Conservation (phyloP, 1,140 invertebrate species). For the Neodiprion pinetum region DNA sequence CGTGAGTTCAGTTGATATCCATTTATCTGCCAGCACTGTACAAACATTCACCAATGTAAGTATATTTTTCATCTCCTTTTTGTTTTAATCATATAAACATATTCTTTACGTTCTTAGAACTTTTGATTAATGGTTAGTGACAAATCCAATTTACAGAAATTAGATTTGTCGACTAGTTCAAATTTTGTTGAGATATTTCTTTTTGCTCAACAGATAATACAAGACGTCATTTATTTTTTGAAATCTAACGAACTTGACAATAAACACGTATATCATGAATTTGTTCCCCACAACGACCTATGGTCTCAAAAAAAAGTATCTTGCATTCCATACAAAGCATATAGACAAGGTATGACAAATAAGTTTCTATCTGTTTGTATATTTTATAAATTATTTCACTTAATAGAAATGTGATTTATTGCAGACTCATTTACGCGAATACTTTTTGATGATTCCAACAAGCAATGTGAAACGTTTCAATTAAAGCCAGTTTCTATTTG, state of each 20-base stretch:
- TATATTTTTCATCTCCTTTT: constrained; percentile 24
- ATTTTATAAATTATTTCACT: constrained; percentile 10
- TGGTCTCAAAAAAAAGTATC: constrained; percentile 77
- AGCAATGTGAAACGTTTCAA: constrained; percentile 40
- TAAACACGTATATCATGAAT: constrained; percentile 34
- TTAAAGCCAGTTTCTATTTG: constrained; percentile 47
- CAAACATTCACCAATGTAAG: constrained; percentile 70
- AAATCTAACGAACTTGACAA: constrained; percentile 42
- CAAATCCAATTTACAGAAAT: too few relatives aligned
- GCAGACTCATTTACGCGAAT: not conserved
- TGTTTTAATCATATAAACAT: constrained; percentile 17
- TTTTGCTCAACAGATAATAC: constrained; percentile 42
- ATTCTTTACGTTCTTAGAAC: constrained; percentile 7
- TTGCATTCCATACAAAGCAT: constrained; percentile 46
- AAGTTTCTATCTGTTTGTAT: constrained; percentile 28
- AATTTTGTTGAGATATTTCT: not conserved
- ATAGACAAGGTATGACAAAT: constrained; percentile 45
- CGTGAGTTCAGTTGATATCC: constrained; percentile 73
- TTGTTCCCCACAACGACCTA: constrained; percentile 66
- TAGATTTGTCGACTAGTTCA: not conserved
- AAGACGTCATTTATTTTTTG: constrained; percentile 43
- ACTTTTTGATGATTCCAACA: not conserved
- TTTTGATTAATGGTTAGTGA: constrained; percentile 17
- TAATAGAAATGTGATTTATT: not conserved
- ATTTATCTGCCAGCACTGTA: constrained; percentile 77